phyloP scores from a whole-genome alignment of 2,113 vertebrate genomes.

The Chiloscyllium plagiosum region DNA sequence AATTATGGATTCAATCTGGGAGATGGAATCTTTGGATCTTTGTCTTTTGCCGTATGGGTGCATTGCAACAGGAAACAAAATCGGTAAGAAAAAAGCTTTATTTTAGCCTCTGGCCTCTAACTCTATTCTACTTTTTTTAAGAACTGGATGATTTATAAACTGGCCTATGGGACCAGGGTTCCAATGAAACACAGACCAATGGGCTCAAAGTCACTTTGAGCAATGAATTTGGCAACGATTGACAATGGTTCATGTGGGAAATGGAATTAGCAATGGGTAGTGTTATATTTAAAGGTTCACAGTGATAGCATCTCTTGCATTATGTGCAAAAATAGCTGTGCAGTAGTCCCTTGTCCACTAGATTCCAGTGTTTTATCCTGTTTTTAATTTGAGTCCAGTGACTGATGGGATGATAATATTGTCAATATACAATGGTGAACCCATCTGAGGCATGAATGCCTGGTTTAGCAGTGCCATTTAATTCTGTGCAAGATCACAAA shows the following conservation, averaged over 20 bases:
- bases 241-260: neutral
- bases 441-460: neutral
- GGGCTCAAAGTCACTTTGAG: neutral
- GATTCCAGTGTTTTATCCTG: neutral
- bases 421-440: neutral
- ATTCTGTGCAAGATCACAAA: neutral
- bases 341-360: neutral
- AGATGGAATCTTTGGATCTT: constrained; percentile 87
- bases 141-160: neutral
- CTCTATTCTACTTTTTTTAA: neutral
- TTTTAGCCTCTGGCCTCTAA: neutral
- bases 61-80: constrained; percentile 96
- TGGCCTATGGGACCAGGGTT: neutral
- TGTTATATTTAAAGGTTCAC: neutral
- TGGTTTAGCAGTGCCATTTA: too few species aligned
- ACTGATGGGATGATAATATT: neutral
- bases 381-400: neutral
- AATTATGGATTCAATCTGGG: constrained; percentile 99
- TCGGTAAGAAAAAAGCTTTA: constrained; percentile 60
- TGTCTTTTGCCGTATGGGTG: constrained; percentile 89
- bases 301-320: neutral
- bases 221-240: neutral
- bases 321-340: neutral
- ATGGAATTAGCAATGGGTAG: neutral
- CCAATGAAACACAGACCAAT: neutral